Evolutionary conservation across 2,888 invertebrate species (phyloP).

Genomic region (Tinea trinotella): DNA sequence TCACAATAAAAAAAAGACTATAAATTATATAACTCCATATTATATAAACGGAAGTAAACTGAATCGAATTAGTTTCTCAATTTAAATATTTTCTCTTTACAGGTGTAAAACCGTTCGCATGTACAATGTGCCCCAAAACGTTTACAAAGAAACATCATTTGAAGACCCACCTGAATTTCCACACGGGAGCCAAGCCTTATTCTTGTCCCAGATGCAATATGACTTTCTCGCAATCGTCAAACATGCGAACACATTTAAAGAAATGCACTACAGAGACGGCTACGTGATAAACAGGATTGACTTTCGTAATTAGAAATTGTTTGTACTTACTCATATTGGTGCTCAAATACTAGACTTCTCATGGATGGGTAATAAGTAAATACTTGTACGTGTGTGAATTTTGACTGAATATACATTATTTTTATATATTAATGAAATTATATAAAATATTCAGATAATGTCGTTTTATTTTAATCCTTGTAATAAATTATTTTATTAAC

Average conservation of each 20-base stretch:
- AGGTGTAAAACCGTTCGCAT: constrained; percentile 84
- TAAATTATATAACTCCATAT: no score
- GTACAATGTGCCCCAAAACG: constrained; percentile 79
- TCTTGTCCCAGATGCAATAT: constrained; percentile 75
- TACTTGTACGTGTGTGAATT: neutral
- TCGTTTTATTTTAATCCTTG: no score
- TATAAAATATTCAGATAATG: no score
- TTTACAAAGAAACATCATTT: constrained; percentile 90
- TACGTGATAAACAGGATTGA: constrained; percentile 13
- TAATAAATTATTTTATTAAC: no score
- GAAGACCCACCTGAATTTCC: constrained; percentile 88
- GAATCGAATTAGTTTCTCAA: no score
- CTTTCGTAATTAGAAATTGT: constrained; percentile 9
- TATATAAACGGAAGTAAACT: no score
- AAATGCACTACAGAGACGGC: constrained; percentile 70
- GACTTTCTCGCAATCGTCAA: constrained; percentile 87
- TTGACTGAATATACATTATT: neutral
- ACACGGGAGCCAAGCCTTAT: constrained; percentile 87
- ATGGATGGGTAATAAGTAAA: no score
- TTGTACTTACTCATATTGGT: no score
- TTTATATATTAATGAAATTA: no score
- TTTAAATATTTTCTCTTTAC: no score
- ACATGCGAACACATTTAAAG: constrained; percentile 89
- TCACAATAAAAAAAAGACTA: no score
- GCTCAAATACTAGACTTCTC: neutral